Percentiles rank a stretch among this genome's conserved stretches.
These are phyloP conservation scores for Drosophila santomea DNA, from an alignment of 1,140 invertebrate species.

Conservation along the genomic window DNA sequence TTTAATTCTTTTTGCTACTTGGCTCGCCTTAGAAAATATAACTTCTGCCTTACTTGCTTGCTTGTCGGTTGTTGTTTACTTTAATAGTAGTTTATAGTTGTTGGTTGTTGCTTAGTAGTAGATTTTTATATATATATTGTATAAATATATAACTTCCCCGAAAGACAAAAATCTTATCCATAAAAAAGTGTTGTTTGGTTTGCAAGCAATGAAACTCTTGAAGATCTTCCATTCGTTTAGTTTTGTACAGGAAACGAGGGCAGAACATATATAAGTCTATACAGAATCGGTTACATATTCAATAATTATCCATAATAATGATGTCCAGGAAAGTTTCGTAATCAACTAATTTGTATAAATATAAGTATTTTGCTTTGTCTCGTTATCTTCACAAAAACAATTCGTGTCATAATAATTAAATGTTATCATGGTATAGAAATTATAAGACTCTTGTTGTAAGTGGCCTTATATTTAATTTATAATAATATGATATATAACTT, in stretches of 20 bases:
- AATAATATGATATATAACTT: constrained; percentile 45
- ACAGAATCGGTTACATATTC: constrained; percentile 23
- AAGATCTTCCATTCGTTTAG: constrained; percentile 11
- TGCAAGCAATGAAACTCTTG: constrained; percentile 39
- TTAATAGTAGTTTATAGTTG: constrained; percentile 42
- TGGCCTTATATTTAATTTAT: constrained; percentile 36
- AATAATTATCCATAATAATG: constrained; percentile 45
- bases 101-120: constrained; percentile 39
- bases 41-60: constrained; percentile 10
- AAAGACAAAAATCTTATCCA: constrained; percentile 17
- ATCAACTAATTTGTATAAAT: constrained; percentile 46
- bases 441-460: constrained; percentile 38
- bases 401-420: constrained; percentile 22
- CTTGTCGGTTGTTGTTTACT: constrained; percentile 17
- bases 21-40: constrained; percentile 30
- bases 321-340: constrained; percentile 43
- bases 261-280: constrained; percentile 23
- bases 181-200: constrained; percentile 17
- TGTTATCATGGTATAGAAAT: constrained; percentile 31
- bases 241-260: constrained; percentile 38
- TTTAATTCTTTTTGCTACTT: constrained; percentile 24
- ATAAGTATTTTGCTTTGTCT: constrained; percentile 22
- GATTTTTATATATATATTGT: constrained; percentile 35
- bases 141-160: constrained; percentile 17
- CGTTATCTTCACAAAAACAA: constrained; percentile 13